Evolutionary conservation across 2,888 invertebrate genomes (phyloP).

Genomic region (Lasioglossum villosulum): DNA sequence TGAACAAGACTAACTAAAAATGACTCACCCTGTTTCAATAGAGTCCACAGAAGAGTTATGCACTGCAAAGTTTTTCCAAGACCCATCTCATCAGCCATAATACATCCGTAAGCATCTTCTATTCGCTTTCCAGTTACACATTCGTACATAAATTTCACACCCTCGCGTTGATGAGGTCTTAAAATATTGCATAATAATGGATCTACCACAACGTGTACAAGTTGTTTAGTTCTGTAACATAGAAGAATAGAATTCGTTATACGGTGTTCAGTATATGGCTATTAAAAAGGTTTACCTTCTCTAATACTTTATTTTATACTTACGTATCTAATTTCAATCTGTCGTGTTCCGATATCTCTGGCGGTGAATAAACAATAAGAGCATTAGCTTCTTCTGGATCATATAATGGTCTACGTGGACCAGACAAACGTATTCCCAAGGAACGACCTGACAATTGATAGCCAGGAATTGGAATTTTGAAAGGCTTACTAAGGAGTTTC

Average conservation of each 20-base stretch:
- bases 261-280: no score
- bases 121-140: conserved; percentile 97
- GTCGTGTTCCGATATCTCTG: conserved; percentile 93
- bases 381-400: conserved; percentile 97
- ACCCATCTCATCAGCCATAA: conserved; percentile 99
- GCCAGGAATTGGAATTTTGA: conserved; percentile 96
- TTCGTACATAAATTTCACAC: conserved; percentile 99
- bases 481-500: conserved; percentile 93
- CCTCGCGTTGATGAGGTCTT: conserved; percentile 99
- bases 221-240: conserved; percentile 86
- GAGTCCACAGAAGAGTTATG: conserved; percentile 97
- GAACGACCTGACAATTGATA: conserved; percentile 91
- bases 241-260: background rate
- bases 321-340: conserved; percentile 91
- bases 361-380: conserved; percentile 94
- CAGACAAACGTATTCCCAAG: conserved; percentile 90
- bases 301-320: conserved; percentile 69
- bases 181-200: conserved; percentile 95
- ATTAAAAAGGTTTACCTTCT: background rate
- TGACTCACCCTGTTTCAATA: conserved; percentile 90
- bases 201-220: conserved; percentile 99
- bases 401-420: conserved; percentile 90
- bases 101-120: conserved; percentile 95
- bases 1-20: background rate
- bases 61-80: conserved; percentile 99